Evolutionary conservation across 2,113 vertebrate species (phyloP).

Genomic region (Ailuropoda melanoleuca): DNA sequence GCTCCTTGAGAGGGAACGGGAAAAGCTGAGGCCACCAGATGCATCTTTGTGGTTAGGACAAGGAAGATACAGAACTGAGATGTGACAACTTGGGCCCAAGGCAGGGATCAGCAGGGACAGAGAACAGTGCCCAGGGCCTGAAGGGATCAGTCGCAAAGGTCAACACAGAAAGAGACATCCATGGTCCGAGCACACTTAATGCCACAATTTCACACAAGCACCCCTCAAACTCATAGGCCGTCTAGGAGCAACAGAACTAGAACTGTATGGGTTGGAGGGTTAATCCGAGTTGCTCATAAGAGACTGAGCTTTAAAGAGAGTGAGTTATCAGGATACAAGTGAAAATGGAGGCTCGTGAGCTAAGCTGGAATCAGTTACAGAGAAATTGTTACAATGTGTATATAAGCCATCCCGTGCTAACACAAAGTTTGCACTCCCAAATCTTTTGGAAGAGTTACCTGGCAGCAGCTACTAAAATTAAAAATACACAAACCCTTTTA

Average conservation of each 20-base stretch:
- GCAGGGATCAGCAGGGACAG: neutral
- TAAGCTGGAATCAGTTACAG: neutral
- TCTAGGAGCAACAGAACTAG: neutral
- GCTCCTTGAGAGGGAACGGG: accelerated
- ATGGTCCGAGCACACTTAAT: neutral
- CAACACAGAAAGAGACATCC: neutral
- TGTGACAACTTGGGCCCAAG: no score
- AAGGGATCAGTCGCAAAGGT: neutral
- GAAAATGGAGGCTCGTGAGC: neutral
- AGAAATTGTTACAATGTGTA: neutral
- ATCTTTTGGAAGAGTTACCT: neutral
- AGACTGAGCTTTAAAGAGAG: neutral
- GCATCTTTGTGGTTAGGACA: neutral
- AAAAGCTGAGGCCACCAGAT: neutral
- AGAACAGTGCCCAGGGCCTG: neutral
- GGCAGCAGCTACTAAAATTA: neutral
- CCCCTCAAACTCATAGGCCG: neutral
- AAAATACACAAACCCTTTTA: neutral
- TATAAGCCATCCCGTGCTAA: neutral
- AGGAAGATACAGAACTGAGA: neutral
- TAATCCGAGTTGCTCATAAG: neutral
- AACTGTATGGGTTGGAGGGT: neutral
- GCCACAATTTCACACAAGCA: neutral
- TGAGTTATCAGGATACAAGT: neutral
- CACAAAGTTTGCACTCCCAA: neutral